Base-by-base conservation (phyloP, 2,113 vertebrate genomes). In the Cricetomys ansorgei region DNA sequence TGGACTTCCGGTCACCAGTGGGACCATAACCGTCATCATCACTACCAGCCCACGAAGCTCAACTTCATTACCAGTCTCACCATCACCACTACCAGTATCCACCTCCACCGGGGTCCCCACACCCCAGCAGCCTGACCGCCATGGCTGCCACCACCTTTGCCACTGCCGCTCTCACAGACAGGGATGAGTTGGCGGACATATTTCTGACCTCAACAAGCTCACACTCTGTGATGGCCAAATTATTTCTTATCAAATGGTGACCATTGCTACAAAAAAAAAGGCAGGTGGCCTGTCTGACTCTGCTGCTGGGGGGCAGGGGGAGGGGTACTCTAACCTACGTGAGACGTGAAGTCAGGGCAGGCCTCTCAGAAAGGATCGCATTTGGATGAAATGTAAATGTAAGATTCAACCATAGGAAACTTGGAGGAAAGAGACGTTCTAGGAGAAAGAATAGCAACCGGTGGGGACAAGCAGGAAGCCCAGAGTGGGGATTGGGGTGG, bases 191-290 rank as follows among this genome's bases (percentile, higher is more conserved):
- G 67, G 23, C 16, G 70, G 67, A 73, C 48, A 45, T n/a, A 62
- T 43, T 76, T 75, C 62, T 87, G 37, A 88, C 34, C 21, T 84
- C 43, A 50, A 43, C 13, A n/a, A 91, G 53, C 37, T 81, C 70
- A 88, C 19, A 45, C 48, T 90, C 43, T 40, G 10, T 27, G 50
- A 23, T 12, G 1, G 73, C 31, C 31, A 64, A 37, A 79, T 7
- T 29, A 64, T 37, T 43, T 64, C 65, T 45, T 64, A 76, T 88
- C 50, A 91, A 23, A 65, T 9, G 64, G 55, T 75, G 85, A 16
- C 50, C 37, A 70, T 3, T 59, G 21, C 72, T 87, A 83, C 19
- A 16, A 59, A 91, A 73, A 64, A 91, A 95, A 19, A 95, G 72
- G 73, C 29, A 86, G 62, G 4, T n/a, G 48, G 70, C 31, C 69